phyloP scores from a whole-genome alignment of 1,140 invertebrate genomes.

The Eriocheir sinensis region DNA sequence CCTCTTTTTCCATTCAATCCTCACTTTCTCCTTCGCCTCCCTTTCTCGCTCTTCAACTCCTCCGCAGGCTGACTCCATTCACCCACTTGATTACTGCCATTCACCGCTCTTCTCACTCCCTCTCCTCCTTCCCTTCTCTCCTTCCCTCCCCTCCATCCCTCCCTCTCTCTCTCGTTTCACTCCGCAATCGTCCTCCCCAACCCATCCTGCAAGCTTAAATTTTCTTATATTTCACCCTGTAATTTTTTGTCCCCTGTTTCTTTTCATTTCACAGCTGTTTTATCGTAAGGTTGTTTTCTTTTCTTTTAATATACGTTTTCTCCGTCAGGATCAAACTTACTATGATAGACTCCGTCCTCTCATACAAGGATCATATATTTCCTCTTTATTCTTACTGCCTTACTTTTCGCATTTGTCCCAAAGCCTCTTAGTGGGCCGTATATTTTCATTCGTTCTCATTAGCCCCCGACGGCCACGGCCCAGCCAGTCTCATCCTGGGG shows the following conservation, averaged over 20 bases:
- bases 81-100: neutral
- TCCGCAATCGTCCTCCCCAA: too few species aligned
- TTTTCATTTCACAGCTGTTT: neutral
- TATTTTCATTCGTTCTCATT: neutral
- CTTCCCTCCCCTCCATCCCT: conserved; percentile 2
- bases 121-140: too few species aligned
- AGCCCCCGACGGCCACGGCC: neutral
- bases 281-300: neutral
- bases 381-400: neutral
- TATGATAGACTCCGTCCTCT: neutral
- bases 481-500: neutral
- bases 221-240: neutral
- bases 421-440: neutral
- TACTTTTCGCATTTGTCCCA: neutral
- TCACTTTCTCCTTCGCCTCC: conserved; percentile 20
- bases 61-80: neutral
- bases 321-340: neutral
- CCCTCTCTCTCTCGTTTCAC: neutral
- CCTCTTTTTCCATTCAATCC: too few species aligned
- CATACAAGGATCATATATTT: too few species aligned
- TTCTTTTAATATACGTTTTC: neutral
- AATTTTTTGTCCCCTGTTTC: neutral
- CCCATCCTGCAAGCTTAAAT: neutral
- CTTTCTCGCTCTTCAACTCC: conserved; percentile 12
- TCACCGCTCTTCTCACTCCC: neutral